Percentiles rank a stretch among this genome's conserved stretches.
These are phyloP conservation scores for Poeciliopsis infans DNA, from an alignment of 2,797 vertebrate species.

Conservation along the genomic window DNA sequence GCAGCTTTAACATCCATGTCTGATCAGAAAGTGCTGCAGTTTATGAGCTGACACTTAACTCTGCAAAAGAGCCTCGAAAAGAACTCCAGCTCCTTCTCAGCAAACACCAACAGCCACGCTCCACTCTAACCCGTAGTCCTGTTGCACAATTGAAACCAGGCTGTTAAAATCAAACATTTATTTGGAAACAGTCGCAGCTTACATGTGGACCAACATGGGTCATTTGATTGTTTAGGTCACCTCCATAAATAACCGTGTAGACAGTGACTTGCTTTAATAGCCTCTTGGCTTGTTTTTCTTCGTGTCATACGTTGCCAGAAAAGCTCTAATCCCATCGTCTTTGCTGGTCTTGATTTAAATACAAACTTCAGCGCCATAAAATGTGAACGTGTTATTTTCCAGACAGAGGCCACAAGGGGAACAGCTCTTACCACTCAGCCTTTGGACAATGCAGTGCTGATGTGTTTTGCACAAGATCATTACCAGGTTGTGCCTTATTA, in stretches of 20 bases:
- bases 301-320: constrained; percentile 30
- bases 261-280: constrained; percentile 18
- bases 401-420: constrained; percentile 46
- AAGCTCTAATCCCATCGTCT: constrained; percentile 48
- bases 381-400: constrained; percentile 40
- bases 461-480: constrained; percentile 55
- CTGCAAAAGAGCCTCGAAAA: constrained; percentile 43
- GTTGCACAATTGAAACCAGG: constrained; percentile 45
- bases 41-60: constrained; percentile 43
- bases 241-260: constrained; percentile 42
- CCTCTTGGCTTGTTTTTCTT: constrained; percentile 30
- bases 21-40: not conserved
- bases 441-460: constrained; percentile 39
- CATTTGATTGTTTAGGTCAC: constrained; percentile 28
- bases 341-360: constrained; percentile 25
- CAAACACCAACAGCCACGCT: constrained; percentile 29
- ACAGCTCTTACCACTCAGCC: constrained; percentile 30
- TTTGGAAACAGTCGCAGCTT: constrained; percentile 20
- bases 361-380: constrained; percentile 60
- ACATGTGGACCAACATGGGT: constrained; percentile 33
- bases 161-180: constrained; percentile 51
- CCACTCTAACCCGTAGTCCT: constrained; percentile 26
- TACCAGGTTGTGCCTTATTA: constrained; percentile 37
- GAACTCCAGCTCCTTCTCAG: constrained; percentile 47
- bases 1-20: not conserved